Base-by-base conservation (phyloP, 1,140 invertebrate genomes). In the Drosophila mayri region DNA sequence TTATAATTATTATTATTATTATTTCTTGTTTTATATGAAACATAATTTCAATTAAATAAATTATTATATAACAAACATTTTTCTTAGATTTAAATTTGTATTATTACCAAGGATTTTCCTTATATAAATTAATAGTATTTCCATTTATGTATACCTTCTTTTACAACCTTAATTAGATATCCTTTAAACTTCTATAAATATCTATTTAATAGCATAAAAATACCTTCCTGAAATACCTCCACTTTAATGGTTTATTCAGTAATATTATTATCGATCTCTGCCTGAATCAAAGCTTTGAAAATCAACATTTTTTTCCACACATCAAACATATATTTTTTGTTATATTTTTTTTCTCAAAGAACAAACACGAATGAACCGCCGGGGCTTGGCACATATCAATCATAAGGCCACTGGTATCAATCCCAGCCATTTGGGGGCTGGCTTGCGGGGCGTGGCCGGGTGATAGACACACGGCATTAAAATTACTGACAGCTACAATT, bases 401-500 rank as follows among this genome's bases (percentile, higher is more conserved):
- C 76, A 85, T 64, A 70, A 59, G 62, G 52, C 52, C 41, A 75
- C 20, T 38, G 20, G 52, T 11, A 73, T 76, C 79, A 66, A 81
- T 76, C 63, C 65, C 44, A 52, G 40, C 14, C 32, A 41, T 30
- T 18, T 3, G 32, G 10, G 9, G 46, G 18, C 35, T 28, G 57
- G 2, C 8, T 4, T 0, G 5, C 2, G 43, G 71, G 71, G 61
- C 62, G 72, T 76, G 59, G 71, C 35, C 30, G 10, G 52, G 64
- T 87, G 78, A 87, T 81, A 79, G 82, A 86, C 82, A 86, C 70
- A 68, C 52, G 75, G 82, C 75, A 86, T 86, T 86, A 86, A 86
- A 86, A 86, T 79, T 86, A 86, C 85, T 86, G 82, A 86, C 82
- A 86, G 83, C 70, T 59, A 86, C 83, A 82, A 86, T 86, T 86